Evolutionary conservation across 2,888 invertebrate species (phyloP), one percentile per base, ranked within the genome.

Genomic region (Mellilla xanthometata): DNA sequence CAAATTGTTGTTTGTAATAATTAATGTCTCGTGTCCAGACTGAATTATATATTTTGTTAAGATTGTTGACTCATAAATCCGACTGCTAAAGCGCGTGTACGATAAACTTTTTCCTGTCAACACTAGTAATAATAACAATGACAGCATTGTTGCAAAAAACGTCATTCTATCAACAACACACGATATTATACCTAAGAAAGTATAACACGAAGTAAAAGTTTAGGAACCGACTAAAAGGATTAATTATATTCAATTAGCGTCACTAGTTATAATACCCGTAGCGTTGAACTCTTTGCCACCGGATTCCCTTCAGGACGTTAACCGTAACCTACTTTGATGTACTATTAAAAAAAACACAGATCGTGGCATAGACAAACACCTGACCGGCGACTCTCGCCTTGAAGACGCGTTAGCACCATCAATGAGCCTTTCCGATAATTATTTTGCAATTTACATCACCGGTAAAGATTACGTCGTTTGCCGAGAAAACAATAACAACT

Each of bases 401-500:
- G 65, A 54, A 54, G 56, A 66, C 63, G 59, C 45, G 63, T 68
- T 68, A 67, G 56, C 58, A 52, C 54, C 57, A 54, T 52, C 59
- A 58, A 65, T 69, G 65, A 60, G 68, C 69, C 75, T 68, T 65
- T 58, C 66, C 65, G 72, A 76, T 80, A 79, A 81, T 81, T 77
- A 77, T 75, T 79, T 79, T 63, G 69, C 74, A 83, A 84, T 83
- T 84, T 81, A 81, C 83, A 82, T 82, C 74, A 81, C 68, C 61
- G 66, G 55, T 39, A 47, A 49, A 51, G 46, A 53, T 55, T 50
- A 53, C 51, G 40, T 46, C 49, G 34, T 11, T 32, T 23, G 13
- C 22, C 36, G 45, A 52, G 39, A 52, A 39, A 39, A 56, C n/a
- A 52, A 49, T 55, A 56, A 52, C 47, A 54, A 43, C 45, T 53